A percentile compares a stretch with the other conserved stretches of the same genome.
These are phyloP conservation scores for Micromesistius poutassou DNA, from an alignment of 2,797 vertebrate species.

Conservation along the genomic window DNA sequence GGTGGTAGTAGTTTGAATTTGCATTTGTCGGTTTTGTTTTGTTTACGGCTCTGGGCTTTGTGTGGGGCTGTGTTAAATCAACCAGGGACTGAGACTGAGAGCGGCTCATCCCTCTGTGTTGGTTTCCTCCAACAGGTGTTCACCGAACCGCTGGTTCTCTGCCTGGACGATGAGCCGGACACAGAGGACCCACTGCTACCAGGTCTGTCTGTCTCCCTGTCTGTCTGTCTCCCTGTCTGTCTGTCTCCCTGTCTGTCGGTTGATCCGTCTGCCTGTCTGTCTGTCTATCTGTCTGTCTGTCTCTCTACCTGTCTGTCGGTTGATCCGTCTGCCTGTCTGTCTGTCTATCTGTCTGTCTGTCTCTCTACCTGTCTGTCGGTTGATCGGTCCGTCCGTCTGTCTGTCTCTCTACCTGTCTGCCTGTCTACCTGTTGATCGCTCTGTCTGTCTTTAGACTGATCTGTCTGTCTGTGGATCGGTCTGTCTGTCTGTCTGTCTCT, in stretches of 20 bases:
- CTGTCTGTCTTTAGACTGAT: not conserved
- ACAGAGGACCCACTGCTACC: slow-evolving; percentile 41
- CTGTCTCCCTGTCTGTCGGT: not conserved
- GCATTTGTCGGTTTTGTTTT: not conserved
- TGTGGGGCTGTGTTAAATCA: slow-evolving; percentile 13
- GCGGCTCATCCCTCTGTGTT: slow-evolving; percentile 13
- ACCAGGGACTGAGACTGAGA: not conserved
- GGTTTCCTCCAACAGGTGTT: slow-evolving; percentile 58
- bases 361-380: not conserved
- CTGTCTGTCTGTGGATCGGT: not conserved
- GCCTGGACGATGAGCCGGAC: slow-evolving; percentile 63
- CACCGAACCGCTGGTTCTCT: slow-evolving; percentile 68
- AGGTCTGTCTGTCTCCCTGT: slow-evolving; percentile 42
- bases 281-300: not conserved
- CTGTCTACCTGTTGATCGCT: no score
- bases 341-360: not conserved
- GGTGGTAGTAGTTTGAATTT: slow-evolving; percentile 11
- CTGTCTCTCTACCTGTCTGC: not conserved
- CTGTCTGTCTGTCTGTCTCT: not conserved
- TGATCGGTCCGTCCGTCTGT: not conserved
- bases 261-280: not conserved
- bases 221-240: not conserved
- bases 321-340: not conserved
- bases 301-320: not conserved
- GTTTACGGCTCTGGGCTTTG: not conserved